Base-by-base conservation (phyloP, 2,888 invertebrate species). In the Epinotia demarniana region DNA sequence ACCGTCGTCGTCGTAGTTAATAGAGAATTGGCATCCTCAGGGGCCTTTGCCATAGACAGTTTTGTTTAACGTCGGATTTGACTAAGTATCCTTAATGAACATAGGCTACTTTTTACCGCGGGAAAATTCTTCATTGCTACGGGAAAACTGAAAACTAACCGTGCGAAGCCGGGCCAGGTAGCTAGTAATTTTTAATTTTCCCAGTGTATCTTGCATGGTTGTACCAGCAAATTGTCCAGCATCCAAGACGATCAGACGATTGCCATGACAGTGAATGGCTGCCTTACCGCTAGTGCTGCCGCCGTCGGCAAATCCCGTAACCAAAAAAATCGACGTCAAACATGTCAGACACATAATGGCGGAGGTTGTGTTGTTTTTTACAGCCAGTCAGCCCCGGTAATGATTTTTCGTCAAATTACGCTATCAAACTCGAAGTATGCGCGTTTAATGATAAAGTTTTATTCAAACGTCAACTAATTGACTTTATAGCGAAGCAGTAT, bases 261-360 rank as follows among this genome's bases (percentile, higher is more conserved):
- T 23, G 0, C 3, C 18, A 8, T 3, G 9, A 5, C 12, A 18
- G 12, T 75, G 75, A 75, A 75, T 75, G 57, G 67, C 27, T 3
- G 61, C 66, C 39, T 62, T 72, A 62, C 55, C 55, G 57, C 57
- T 61, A 72, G 84, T 84, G 86, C 86, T 86, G 88, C 89, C 82
- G 33, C 75, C 77, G 60, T 61, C 78, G 82, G 80, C 57, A 46
- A 57, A 72, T 60, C 63, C 8, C 3, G 58, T 11, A 83, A 87
- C 86, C 84, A 84, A 87, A 88, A 88, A 89, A 89, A 90, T 91
- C 89, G 90, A 90, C 91, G 91, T 91, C 90, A 91, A 87, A 87
- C 87, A 89, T 76, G 84, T 88, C 85, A 85, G 81, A 81, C 88
- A 86, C 85, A 80, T 92, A 92, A 92, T 92, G 92, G 92, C 92